A percentile compares a stretch with the other conserved stretches of the same genome.
Conservation (phyloP, 92 coral and sea anemone species). For the Bergia puertoricense region DNA sequence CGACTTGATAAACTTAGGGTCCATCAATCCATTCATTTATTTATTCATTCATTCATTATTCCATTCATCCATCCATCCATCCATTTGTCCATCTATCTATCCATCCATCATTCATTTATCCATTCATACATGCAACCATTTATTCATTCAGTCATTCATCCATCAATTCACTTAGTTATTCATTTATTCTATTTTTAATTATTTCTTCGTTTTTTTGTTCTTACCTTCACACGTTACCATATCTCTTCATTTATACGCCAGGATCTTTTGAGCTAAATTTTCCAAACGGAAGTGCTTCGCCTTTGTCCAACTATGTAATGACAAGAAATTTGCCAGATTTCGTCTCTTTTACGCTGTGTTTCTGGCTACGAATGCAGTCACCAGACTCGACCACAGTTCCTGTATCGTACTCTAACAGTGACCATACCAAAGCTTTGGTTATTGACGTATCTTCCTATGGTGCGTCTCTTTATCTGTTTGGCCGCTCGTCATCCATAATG, state of each 20-base stretch:
- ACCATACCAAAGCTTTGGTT: conserved; percentile 1
- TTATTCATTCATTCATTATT: neutral
- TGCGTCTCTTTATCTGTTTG: conserved; percentile 30
- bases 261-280: conserved; percentile 26
- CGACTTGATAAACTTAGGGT: too few species aligned
- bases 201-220: neutral
- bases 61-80: neutral
- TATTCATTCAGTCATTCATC: neutral
- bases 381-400: neutral
- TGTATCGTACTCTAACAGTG: conserved; percentile 33
- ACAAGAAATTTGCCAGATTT: conserved; percentile 27
- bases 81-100: too few species aligned
- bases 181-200: neutral
- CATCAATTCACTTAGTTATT: neutral
- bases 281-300: neutral
- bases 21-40: too few species aligned
- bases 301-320: conserved; percentile 21
- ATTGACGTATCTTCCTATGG: conserved; percentile 14
- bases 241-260: neutral
- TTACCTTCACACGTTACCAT: neutral
- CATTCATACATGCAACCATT: neutral
- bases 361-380: conserved; percentile 10
- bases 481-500: neutral
- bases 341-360: conserved; percentile 23
- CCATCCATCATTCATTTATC: too few species aligned